Base-by-base conservation (phyloP, 2,797 vertebrate genomes). In the Pipistrellus pipistrellus region DNA sequence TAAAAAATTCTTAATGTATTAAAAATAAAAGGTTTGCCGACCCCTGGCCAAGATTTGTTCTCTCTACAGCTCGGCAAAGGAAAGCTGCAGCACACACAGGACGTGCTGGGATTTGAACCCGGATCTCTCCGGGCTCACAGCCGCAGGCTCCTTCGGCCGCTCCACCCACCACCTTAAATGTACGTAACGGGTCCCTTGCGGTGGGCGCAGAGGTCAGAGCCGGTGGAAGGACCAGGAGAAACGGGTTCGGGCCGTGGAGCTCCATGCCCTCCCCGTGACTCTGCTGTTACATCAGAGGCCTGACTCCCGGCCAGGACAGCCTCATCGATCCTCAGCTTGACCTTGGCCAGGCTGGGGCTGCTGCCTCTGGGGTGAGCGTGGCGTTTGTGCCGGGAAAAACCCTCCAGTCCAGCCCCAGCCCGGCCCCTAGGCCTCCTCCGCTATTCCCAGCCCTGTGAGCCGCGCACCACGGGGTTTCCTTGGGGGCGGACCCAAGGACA, bases 41-140 rank as follows among this genome's bases (percentile, higher is more conserved):
- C 2, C 6, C 25, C 20, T 53, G 32, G 59, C 9, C 21, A 48
- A 76, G 59, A 46, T 12, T 25, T 64, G 38, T 66, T 27, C 46
- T 35, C n/a, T 35, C 2, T 13, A 38, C 8, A 84, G 21, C 8
- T 44, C 64, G 30, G 38, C 44, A 32, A 38, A 46, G 44, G 30
- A 32, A 88, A 32, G 11, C 18, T 41, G 27, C 1, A 27, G 35
- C 13, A 75, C 9, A 38, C 9, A 20, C 12, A 27, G 75, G 27
- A 55, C 55, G 38, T 17, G 15, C 35, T n/a, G 30, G 57, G 30
- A 73, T 85, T 64, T 51, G 75, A 82, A 83, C 21, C 13, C 48
- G 48, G 25, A 8, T 57, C 84, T 91, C 66, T 38, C 48, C 62
- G 81, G 75, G 55, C 51, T 93, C n/a, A 46, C 4, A 85, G 8